Base-by-base conservation (phyloP, 2,888 invertebrate genomes). In the Morpho helenor region DNA sequence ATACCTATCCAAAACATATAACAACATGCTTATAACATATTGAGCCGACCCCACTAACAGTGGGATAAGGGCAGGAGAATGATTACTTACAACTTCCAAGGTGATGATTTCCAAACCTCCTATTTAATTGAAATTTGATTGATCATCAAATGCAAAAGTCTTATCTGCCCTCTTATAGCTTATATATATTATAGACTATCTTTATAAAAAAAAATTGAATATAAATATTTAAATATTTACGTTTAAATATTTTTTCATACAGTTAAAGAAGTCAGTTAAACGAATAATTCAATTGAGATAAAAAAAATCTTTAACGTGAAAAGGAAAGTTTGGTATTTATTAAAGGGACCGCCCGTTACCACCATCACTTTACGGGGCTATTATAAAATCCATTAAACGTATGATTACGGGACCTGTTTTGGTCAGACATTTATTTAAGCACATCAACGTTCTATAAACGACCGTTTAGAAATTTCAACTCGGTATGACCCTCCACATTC, bases 391-490 rank as follows among this genome's bases (percentile, higher is more conserved):
- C 85, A 87, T 87, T 86, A 87, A 88, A 47, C 23, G 47, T 46
- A 46, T 52, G 39, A 46, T 40, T 41, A 52, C 8, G 42, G 41
- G 42, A 4, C 53, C 9, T 81, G 82, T 82, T 85, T 82, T 69
- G 82, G 80, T 74, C 78, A 76, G 76, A 76, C 77, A 80, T 85
- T 87, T 83, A 80, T 81, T 82, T 81, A 84, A 86, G 83, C 77
- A 82, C 84, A 81, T 82, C 82, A 87, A 85, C 82, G 86, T 86
- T 84, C 76, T 65, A 74, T 74, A 80, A 87, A 87, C 82, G 82
- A 82, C 80, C 81, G 70, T 70, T 76, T 68, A 68, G 72, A 80
- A 83, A 77, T 80, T 79, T 79, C 76, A 79, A 80, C 82, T 82
- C 75, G 80, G 80, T 80, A 74, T 68, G 67, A 72, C 74, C 70